Percentiles rank a stretch among this genome's conserved stretches.
These are phyloP conservation scores for Acanthosepion esculentum DNA, from an alignment of 2,888 invertebrate species.

Conservation along the genomic window DNA sequence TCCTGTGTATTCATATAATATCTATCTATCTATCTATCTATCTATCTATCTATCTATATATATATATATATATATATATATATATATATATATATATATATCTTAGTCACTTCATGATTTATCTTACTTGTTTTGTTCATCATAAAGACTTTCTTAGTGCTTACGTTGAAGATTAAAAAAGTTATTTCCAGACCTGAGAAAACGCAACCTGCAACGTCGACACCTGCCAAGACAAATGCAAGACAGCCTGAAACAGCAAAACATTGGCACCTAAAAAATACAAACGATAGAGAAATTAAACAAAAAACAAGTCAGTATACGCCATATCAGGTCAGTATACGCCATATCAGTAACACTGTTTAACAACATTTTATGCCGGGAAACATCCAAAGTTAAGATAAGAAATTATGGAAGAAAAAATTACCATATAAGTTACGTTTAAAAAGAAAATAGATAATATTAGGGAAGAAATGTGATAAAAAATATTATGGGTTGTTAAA, in stretches of 20 bases:
- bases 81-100: too few species aligned
- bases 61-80: too few species aligned
- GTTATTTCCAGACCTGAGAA: not conserved
- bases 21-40: not conserved
- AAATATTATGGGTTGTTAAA: not conserved
- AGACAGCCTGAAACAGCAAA: not conserved
- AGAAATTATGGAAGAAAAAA: not conserved
- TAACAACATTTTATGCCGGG: not conserved
- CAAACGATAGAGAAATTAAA: not conserved
- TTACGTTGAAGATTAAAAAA: not conserved
- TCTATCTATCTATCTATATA: not conserved
- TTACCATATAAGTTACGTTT: not conserved
- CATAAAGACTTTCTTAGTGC: not conserved
- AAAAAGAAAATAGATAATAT: not conserved
- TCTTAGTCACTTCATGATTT: too few species aligned
- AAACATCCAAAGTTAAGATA: not conserved
- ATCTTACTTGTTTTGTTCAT: not conserved
- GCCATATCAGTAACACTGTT: not conserved
- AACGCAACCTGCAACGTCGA: not conserved
- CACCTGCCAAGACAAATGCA: slow-evolving; percentile 33
- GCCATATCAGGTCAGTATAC: not conserved
- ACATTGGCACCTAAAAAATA: not conserved
- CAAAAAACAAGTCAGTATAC: not conserved
- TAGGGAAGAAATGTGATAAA: not conserved
- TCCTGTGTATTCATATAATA: not conserved